Base-by-base conservation (phyloP, 2,888 invertebrate species). In the Unio pictorum region DNA sequence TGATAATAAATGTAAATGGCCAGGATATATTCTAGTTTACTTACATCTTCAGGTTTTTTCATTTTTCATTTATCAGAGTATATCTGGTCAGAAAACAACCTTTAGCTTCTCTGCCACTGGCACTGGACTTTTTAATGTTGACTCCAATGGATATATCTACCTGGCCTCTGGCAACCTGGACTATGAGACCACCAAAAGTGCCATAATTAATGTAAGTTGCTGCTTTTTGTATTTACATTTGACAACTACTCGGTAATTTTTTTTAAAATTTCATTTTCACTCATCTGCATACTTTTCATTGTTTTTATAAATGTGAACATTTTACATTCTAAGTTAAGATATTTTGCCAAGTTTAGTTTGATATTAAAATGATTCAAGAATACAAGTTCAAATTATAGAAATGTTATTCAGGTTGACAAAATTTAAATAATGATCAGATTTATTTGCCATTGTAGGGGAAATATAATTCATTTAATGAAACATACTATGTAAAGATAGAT, bases 191-290 rank as follows among this genome's bases (percentile, higher is more conserved):
- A 34, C 57, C n/a, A 62, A n/a, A 23, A 59, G 30, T 28, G 63
- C 67, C 61, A 68, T 59, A 23, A 70, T 77, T 62, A 63, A 64
- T 20, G 77, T 74, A 59, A 70, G 77, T 66, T 20, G 23, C n/a
- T 34, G 8, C 56, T 62, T 23, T 30, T 54, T 20, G n/a, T 26
- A 18, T 30, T 15, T 20, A 45, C 55, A 30, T 55, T 55, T 20
- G 18, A 28, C 8, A 34, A 1, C 7, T 15, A 45, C 45, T 3
- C 11, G 20, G 23, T 23, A n/a, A 17, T 64, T 64, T 59, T n/a
- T 20, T 56, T 55, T 15, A 15, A 20, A n/a, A 26, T 15, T 65
- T 56, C 28, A n/a, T 65, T 57, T 26, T 20, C 26, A 23, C 20
- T 55, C 23, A 15, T 11, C 45, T 45, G 45, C 15, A 45, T 45